A percentile compares a stretch with the other conserved stretches of the same genome.
Evolutionary conservation across 2,888 invertebrate species (phyloP).

Genomic region (Hypselothyrea guttata): DNA sequence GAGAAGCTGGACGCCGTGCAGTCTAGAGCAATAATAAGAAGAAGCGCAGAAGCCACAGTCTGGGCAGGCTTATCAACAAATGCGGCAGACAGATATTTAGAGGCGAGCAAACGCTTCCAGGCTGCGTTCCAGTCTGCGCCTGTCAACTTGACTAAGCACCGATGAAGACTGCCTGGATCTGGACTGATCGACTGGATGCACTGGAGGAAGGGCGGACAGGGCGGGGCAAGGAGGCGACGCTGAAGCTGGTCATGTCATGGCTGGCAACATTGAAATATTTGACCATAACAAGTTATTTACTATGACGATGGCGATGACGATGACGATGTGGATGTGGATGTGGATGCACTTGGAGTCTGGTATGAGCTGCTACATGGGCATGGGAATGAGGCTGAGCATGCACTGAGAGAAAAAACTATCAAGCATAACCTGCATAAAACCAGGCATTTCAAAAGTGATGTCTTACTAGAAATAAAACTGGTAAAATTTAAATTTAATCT

Average conservation of each 20-base stretch:
- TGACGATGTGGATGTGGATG: slow-evolving; percentile 22
- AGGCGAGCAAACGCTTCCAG: slow-evolving; percentile 54
- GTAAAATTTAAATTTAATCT: no score
- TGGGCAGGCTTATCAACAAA: slow-evolving; percentile 73
- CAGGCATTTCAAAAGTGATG: no score
- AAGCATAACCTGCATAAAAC: no score
- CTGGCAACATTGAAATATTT: slow-evolving; percentile 67
- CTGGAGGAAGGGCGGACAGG: background rate
- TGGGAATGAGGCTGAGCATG: background rate
- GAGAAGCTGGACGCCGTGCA: slow-evolving; percentile 73
- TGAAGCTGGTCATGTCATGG: slow-evolving; percentile 50
- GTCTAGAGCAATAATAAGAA: slow-evolving; percentile 69
- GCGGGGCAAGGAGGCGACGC: background rate
- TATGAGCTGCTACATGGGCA: background rate
- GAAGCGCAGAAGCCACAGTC: slow-evolving; percentile 23
- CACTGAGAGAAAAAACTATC: no score
- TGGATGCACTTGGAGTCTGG: slow-evolving; percentile 20
- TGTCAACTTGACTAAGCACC: slow-evolving; percentile 64
- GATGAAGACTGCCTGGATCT: slow-evolving; percentile 10
- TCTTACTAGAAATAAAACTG: no score
- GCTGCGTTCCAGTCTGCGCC: slow-evolving; percentile 29
- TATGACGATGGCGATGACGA: slow-evolving; percentile 55
- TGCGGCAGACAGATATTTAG: slow-evolving; percentile 74
- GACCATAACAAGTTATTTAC: slow-evolving; percentile 80
- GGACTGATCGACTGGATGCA: background rate